Base-by-base conservation (phyloP, 2,888 invertebrate species). In the Yponomeuta evonymella region DNA sequence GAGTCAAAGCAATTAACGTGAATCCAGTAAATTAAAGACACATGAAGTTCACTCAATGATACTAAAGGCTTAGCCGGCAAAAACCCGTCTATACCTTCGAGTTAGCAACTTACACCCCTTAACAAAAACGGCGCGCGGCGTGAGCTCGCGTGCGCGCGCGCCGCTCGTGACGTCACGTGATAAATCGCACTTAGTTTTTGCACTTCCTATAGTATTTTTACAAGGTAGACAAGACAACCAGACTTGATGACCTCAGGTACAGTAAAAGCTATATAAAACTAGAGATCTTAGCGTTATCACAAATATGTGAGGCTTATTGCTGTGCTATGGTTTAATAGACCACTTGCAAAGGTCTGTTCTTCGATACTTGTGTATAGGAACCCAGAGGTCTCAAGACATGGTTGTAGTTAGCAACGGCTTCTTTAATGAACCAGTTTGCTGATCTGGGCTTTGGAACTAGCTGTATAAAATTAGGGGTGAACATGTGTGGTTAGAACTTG, bases 91-190 rank as follows among this genome's bases (percentile, higher is more conserved):
- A 58, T 12, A 58, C 1, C 51, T 1, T 58, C 51, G 12, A 58
- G 51, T 58, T 58, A 58, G 51, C 51, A 58, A 58, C 51, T 15
- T 2, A 58, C 51, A 58, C 51, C 30, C 64, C 64, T 64, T 64
- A 64, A 64, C 64, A 64, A 64, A 64, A 64, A 48, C 51, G 51
- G 51, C 30, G 33, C n/a, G n/a, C 51, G 51, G 33, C 33, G n/a
- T 15, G 15, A 66, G 65, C 64, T 70, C 70, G 70, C 70, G 70
- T 70, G 70, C 64, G 64, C 64, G 23, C 64, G 64, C 64, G 64
- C 64, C n/a, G 64, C 64, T n/a, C 64, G 51, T 58, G 51, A 58
- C 12, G 51, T 58, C 64, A 64, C 23, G 29, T 64, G 64, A 23
- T 64, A 64, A n/a, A 64, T 64, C 64, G 64, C 64, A 29, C 64